These are phyloP conservation scores for Petrophora chlorosata DNA, from an alignment of 2,888 invertebrate genomes.

Conservation along the genomic window DNA sequence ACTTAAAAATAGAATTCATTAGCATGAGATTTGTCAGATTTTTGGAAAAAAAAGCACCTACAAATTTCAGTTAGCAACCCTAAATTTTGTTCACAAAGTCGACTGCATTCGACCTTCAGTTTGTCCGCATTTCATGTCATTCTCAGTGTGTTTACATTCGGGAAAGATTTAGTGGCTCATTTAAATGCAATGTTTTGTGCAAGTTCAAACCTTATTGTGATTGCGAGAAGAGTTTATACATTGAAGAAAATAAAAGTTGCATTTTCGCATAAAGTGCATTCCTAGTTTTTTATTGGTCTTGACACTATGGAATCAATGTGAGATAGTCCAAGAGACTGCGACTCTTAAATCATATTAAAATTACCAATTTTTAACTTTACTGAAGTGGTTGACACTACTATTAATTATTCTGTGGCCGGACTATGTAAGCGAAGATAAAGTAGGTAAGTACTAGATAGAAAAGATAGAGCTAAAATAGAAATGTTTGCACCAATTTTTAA, in stretches of 20 bases:
- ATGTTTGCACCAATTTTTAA: no score
- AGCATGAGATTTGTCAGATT: no score
- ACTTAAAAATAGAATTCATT: no score
- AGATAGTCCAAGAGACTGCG: conserved; percentile 1
- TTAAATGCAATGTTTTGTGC: conserved; percentile 8
- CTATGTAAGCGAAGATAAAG: no score
- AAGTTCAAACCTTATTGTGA: conserved; percentile 13
- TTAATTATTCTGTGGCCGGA: no score
- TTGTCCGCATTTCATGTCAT: conserved; percentile 30
- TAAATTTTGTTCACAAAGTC: conserved; percentile 8
- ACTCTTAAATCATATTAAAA: no score
- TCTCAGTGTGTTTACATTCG: conserved; percentile 31
- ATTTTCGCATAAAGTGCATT: conserved; percentile 28
- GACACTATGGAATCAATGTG: conserved; percentile 27
- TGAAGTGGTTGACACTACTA: no score
- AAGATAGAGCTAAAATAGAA: no score
- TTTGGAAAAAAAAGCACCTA: no score
- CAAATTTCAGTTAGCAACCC: no score
- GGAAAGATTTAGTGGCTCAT: conserved; percentile 12
- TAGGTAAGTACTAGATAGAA: no score
- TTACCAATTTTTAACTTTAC: no score
- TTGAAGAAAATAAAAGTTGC: conserved; percentile 1
- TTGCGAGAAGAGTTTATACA: conserved; percentile 1
- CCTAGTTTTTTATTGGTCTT: conserved; percentile 26
- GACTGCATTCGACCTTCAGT: conserved; percentile 28